Conservation (phyloP, 1,140 invertebrate species). For the Zaprionus ghesquierei region DNA sequence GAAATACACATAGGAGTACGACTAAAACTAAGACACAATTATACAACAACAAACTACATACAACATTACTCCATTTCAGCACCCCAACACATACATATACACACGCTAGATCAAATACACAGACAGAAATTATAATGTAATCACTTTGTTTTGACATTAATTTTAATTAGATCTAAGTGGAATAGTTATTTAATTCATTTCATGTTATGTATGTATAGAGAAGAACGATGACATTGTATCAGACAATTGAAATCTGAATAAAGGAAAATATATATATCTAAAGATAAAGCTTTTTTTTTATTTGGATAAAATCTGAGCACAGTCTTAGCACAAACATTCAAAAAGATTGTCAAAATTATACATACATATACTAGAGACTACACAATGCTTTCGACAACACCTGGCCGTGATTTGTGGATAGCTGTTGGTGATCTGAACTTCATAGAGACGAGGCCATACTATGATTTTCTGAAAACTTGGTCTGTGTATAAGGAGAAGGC, state of each 20-base stretch:
- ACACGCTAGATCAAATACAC: constrained; percentile 45
- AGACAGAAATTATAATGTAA: constrained; percentile 16
- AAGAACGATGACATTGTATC: constrained; percentile 38
- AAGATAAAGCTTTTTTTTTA: neutral
- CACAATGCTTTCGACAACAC: neutral
- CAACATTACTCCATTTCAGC: constrained; percentile 4
- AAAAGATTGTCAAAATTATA: neutral
- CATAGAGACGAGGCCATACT: neutral
- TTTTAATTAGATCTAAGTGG: constrained; percentile 45
- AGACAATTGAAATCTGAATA: constrained; percentile 52
- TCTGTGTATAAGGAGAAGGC: neutral
- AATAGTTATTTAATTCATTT: constrained; percentile 62
- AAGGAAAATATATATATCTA: constrained; percentile 34
- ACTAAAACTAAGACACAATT: neutral
- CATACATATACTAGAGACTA: neutral
- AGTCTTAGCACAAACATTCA: neutral
- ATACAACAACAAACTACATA: neutral
- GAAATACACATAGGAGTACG: constrained; percentile 13
- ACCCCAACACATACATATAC: constrained; percentile 15
- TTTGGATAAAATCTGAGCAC: neutral
- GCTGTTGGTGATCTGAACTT: neutral
- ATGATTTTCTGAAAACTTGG: neutral
- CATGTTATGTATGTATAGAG: constrained; percentile 60
- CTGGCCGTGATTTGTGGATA: constrained; percentile 11
- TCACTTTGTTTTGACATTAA: constrained; percentile 41